Base-by-base conservation (phyloP, 2,113 vertebrate genomes). In the Pseudolaguvia tuberculata region DNA sequence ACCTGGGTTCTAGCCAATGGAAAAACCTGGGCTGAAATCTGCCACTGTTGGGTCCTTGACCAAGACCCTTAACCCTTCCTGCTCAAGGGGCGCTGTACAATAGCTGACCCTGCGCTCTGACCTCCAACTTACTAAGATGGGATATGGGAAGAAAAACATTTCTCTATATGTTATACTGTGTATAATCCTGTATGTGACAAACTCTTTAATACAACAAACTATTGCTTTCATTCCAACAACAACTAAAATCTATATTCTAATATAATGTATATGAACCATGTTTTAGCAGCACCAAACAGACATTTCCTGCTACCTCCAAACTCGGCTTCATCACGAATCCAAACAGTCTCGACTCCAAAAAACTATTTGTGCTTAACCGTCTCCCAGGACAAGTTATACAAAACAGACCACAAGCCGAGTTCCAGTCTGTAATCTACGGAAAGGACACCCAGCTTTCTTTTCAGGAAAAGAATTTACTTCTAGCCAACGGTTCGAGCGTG, bases 241-340 rank as follows among this genome's bases (percentile, higher is more conserved):
- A 23, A 9, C 20, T 1, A 6, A 31, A 53, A 5, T 17, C 48
- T 61, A 55, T 21, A 73, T 39, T 25, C 47, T 59, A 18, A 53
- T n/a, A 25, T 31, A 9, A 25, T 31, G 48, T 14, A 73, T 42
- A 73, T 52, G 18, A 6, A 4, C 7, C 6, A 27, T 9, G n/a
- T n/a, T n/a, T 61, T 39, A 25, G 17, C 20, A 13, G 51, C 18
- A 27, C 10, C 4, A 56, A 65, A 55, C 27, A 42, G 13, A 45
- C n/a, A 66, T 6, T 5, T 17, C 18, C 48, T 15, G 13, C 35
- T 13, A 29, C 58, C 77, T 68, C 69, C 63, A 42, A 31, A 50
- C 62, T 47, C 58, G 78, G 52, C 55, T 82, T 75, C 31, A 78
- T 70, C 35, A 82, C 78, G 79, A 57, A 77, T 52, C 51, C 52